Evolutionary conservation across 1,140 invertebrate genomes (phyloP).

Genomic region (Micrasema minimum): DNA sequence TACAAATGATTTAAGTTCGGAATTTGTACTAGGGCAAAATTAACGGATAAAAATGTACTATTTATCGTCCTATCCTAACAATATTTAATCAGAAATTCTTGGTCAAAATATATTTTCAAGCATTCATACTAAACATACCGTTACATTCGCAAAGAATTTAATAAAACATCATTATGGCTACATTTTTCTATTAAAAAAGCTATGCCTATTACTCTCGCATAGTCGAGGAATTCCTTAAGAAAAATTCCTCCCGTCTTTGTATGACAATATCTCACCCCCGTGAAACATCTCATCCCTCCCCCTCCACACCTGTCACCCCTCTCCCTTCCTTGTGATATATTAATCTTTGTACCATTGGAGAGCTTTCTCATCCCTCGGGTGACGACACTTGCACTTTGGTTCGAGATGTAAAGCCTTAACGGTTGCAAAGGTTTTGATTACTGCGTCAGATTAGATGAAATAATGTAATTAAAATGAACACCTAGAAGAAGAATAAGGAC

Average conservation of each 20-base stretch:
- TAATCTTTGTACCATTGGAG: conserved; percentile 29
- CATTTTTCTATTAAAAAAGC: background rate
- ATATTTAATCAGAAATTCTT: too few relatives aligned
- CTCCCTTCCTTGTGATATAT: conserved; percentile 23
- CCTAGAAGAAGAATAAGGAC: too few relatives aligned
- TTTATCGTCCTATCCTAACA: too few relatives aligned
- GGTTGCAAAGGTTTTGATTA: conserved; percentile 7
- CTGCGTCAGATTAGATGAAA: too few relatives aligned
- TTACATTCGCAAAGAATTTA: too few relatives aligned
- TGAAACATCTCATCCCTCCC: conserved; percentile 16
- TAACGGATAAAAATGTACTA: too few relatives aligned
- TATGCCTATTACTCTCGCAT: background rate
- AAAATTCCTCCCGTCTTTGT: conserved; percentile 17
- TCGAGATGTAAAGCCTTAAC: conserved; percentile 27
- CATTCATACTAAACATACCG: too few relatives aligned
- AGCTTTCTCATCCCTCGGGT: conserved; percentile 3
- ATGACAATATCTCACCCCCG: conserved; percentile 30
- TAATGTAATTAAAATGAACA: too few relatives aligned
- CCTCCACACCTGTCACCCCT: conserved; percentile 24
- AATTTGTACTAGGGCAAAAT: too few relatives aligned
- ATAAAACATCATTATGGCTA: too few relatives aligned
- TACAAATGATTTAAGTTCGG: too few relatives aligned
- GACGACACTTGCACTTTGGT: conserved; percentile 21
- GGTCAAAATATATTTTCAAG: too few relatives aligned
- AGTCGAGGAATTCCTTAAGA: background rate